Evolutionary conservation across 2,113 vertebrate species (phyloP).

Genomic region (Sinocyclocheilus anophthalmus): DNA sequence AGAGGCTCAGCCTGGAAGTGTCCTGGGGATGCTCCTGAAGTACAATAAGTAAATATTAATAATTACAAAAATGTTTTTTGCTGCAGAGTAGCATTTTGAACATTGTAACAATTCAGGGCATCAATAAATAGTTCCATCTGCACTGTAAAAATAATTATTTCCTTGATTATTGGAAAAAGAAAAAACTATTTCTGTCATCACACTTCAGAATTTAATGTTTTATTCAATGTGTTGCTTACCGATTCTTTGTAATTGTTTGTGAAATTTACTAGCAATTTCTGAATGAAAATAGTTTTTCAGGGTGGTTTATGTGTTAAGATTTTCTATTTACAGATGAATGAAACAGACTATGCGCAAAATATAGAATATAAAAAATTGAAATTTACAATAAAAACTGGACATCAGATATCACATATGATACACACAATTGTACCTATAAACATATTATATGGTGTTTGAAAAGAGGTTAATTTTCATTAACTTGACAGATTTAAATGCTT

Average conservation of each 20-base stretch:
- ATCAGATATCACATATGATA: not conserved
- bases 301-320: not conserved
- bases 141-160: not conserved
- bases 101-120: not conserved
- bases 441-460: not conserved
- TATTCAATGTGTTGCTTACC: no score
- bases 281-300: no score
- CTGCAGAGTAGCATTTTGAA: not conserved
- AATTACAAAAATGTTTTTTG: not conserved
- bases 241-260: no score
- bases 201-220: no score
- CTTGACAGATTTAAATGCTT: not conserved
- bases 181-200: no score
- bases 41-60: slow-evolving; percentile 18
- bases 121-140: not conserved
- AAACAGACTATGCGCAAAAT: no score
- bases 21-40: slow-evolving; percentile 14
- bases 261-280: no score
- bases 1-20: slow-evolving; percentile 19
- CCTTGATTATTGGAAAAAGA: no score
- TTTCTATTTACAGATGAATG: not conserved
- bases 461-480: not conserved
- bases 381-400: no score
- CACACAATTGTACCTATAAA: not conserved
- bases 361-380: no score